Conservation (phyloP, 2,113 vertebrate genomes). For the Telmatochromis brichardi region DNA sequence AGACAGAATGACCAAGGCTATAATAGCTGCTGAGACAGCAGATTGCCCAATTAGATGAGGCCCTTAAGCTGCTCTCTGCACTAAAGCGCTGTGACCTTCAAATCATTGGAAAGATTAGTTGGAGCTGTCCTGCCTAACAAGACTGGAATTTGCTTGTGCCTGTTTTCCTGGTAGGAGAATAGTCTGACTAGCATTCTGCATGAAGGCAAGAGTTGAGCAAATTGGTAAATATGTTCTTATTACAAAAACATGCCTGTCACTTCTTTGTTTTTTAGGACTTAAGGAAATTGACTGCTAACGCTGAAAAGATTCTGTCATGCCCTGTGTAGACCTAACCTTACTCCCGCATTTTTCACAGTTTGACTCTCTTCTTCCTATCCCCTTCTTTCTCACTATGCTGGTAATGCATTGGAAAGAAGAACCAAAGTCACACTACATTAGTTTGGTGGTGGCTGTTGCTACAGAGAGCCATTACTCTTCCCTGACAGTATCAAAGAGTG, state of each 20-base stretch:
- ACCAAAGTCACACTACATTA: constrained; percentile 71
- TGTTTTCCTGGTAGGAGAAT: not conserved
- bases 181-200: not conserved
- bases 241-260: not conserved
- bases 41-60: constrained; percentile 44
- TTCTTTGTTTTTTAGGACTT: constrained; percentile 2
- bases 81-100: constrained; percentile 45
- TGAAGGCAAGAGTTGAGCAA: not conserved
- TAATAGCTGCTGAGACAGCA: constrained; percentile 40
- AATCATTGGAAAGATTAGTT: constrained; percentile 44
- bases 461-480: constrained; percentile 71
- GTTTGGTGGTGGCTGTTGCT: constrained; percentile 63
- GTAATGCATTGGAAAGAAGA: constrained; percentile 65
- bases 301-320: constrained; percentile 7
- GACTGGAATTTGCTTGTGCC: not conserved
- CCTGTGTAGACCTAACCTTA: not conserved
- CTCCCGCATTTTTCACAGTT: constrained; percentile 7
- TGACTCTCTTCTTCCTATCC: constrained; percentile 35
- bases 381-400: constrained; percentile 38
- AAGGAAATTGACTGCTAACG: not conserved
- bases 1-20: constrained; percentile 19
- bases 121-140: constrained; percentile 1
- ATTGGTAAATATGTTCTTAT: not conserved
- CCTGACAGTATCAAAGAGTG: constrained; percentile 69
- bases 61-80: constrained; percentile 22